These are phyloP conservation scores for Hypomesus transpacificus DNA, from an alignment of 2,113 vertebrate genomes.

Conservation along the genomic window DNA sequence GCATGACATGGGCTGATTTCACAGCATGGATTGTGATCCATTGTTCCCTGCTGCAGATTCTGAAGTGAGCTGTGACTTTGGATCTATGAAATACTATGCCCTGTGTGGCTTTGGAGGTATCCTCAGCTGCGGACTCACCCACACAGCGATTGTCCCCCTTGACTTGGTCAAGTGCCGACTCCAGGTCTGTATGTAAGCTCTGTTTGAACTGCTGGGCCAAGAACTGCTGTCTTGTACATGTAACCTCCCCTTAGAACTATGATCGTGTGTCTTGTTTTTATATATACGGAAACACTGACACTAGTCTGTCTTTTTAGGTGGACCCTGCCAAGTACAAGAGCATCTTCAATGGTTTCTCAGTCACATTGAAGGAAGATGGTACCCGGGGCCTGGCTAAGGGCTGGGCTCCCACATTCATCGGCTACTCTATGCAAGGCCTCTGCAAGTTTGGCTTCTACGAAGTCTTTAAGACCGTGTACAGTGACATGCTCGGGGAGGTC, in stretches of 20 bases:
- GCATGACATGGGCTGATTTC: background rate
- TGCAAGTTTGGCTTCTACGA: conserved; percentile 99
- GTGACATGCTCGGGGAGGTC: conserved; percentile 92
- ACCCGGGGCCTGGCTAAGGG: conserved; percentile 91
- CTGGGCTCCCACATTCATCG: conserved; percentile 99
- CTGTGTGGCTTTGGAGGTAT: conserved; percentile 97
- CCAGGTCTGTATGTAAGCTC: conserved; percentile 85
- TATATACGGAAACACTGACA: background rate
- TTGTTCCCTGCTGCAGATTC: conserved; percentile 71
- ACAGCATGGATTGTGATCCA: conserved; percentile 65
- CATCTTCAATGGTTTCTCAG: conserved; percentile 90
- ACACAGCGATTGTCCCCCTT: conserved; percentile 96
- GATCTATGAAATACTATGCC: conserved; percentile 94
- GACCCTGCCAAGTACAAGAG: conserved; percentile 92
- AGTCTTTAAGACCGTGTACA: conserved; percentile 93
- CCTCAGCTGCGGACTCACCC: conserved; percentile 96
- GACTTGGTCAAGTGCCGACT: conserved; percentile 98
- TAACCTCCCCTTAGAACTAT: background rate
- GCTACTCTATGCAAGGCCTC: conserved; percentile 97
- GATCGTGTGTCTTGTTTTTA: background rate
- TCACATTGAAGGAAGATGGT: conserved; percentile 91
- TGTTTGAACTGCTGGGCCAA: background rate
- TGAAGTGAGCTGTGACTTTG: conserved; percentile 88
- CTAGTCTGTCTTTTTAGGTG: conserved; percentile 71
- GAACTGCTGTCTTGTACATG: background rate